Conservation (phyloP, 1,140 invertebrate species). For the Chionoecetes opilio region DNA sequence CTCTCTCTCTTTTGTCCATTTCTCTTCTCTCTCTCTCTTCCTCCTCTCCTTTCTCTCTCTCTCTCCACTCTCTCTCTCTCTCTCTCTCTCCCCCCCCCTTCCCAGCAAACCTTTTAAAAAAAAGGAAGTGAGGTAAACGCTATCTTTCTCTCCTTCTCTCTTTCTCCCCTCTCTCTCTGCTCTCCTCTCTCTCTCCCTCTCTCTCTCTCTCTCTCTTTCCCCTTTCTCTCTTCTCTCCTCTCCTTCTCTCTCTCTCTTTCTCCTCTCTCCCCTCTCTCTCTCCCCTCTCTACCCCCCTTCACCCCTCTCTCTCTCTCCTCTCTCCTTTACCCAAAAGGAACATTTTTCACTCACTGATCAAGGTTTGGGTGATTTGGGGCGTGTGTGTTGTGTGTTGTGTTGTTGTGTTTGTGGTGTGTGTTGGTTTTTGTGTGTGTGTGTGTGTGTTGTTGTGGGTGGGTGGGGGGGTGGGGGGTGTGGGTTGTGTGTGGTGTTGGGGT, state of each 20-base stretch:
- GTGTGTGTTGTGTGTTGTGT: neutral
- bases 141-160: neutral
- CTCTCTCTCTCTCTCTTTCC: neutral
- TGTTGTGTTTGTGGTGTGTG: neutral
- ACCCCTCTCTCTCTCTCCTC: neutral
- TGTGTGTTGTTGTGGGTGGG: too few species aligned
- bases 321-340: too few species aligned
- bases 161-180: neutral
- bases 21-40: neutral
- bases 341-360: neutral
- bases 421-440: neutral
- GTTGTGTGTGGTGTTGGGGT: too few species aligned
- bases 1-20: neutral
- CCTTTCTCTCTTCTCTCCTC: neutral
- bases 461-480: too few species aligned
- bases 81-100: neutral
- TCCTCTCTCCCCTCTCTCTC: neutral
- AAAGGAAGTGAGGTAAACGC: neutral
- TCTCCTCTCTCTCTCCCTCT: neutral
- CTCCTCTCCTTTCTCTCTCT: neutral
- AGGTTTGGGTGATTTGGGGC: too few species aligned
- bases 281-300: neutral
- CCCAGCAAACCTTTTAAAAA: too few species aligned
- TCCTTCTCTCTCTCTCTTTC: neutral
- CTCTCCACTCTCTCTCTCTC: neutral